Percentiles rank a stretch among this genome's conserved stretches.
Conservation (phyloP, 2,888 invertebrate species). For the Strigamia crassipes region DNA sequence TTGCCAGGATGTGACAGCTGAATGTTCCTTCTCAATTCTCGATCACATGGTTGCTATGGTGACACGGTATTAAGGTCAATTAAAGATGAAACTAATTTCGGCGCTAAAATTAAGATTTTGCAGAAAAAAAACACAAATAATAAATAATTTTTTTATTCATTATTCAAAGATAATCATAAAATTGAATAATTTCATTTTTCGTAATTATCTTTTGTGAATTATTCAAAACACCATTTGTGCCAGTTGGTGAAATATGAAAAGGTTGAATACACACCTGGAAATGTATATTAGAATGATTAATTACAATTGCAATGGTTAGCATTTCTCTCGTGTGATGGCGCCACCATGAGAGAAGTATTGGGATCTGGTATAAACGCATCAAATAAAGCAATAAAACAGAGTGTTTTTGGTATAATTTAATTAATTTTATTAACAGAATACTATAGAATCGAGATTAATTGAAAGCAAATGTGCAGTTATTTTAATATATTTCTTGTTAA, state of each 20-base stretch:
- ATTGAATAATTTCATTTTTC: neutral
- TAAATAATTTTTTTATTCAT: neutral
- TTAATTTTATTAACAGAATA: too few relatives aligned
- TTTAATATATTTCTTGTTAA: too few relatives aligned
- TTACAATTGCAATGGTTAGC: neutral
- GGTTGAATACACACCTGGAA: neutral
- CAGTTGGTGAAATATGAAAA: neutral
- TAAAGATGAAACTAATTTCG: neutral
- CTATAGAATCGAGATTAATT: too few relatives aligned
- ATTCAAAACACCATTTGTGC: neutral
- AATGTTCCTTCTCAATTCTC: slow-evolving; percentile 8
- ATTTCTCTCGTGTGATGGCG: neutral
- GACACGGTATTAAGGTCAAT: neutral
- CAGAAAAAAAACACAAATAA: neutral
- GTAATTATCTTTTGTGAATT: neutral
- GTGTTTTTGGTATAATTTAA: too few relatives aligned
- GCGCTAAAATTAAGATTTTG: neutral
- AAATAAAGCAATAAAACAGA: too few relatives aligned
- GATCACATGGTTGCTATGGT: neutral
- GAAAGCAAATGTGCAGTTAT: too few relatives aligned
- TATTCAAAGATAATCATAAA: neutral
- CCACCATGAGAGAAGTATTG: neutral
- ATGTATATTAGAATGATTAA: neutral
- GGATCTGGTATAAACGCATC: neutral
- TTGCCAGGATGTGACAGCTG: slow-evolving; percentile 23